Evolutionary conservation across 1,140 invertebrate genomes (phyloP), one percentile per base, ranked within the genome.

Genomic region (Calliopsis andreniformis): DNA sequence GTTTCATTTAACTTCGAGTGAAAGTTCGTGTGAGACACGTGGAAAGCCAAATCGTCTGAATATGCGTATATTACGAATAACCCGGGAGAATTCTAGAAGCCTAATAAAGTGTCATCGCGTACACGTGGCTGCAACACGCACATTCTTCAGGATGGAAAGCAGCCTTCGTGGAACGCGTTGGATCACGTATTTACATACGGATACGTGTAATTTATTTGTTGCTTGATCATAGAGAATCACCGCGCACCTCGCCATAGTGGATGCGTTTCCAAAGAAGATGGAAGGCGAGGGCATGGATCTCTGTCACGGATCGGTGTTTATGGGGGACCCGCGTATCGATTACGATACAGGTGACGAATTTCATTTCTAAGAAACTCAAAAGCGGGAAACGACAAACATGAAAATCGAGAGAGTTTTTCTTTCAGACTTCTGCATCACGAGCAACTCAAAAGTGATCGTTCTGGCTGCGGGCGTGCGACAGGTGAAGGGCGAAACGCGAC

Each of bases 251-350:
- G 93, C 93, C 3, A 89, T 95, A 6, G 91, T 94, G 12, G 94
- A 95, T 87, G 91, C 93, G 1, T 93, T 89, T 63, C 92, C 91
- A 18, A 93, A 95, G 79, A 94, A 94, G 79, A 78, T 95, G 14
- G 90, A 93, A 75, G 94, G 94, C 7, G 94, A 95, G 84, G 92
- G 94, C 87, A 89, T 94, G 90, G 93, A 94, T 70, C 89, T 89
- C 18, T 84, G 82, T 72, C 94, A 95, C 73, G 93, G 93, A 5
- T 85, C 93, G 7, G 84, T 91, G 3, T 95, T 94, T 80, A 82
- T 93, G n/a, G 89, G 88, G 39, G 89, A 92, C 76, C 89, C 92
- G 28, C 91, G 86, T 28, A 85, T 95, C 14, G 90, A 91, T 39
- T 94, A 90, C 62, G 90, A 92, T 73, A 93, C 94, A 80, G 92